Base-by-base conservation (phyloP, 2,797 vertebrate genomes). In the Lophotriccus pileatus region DNA sequence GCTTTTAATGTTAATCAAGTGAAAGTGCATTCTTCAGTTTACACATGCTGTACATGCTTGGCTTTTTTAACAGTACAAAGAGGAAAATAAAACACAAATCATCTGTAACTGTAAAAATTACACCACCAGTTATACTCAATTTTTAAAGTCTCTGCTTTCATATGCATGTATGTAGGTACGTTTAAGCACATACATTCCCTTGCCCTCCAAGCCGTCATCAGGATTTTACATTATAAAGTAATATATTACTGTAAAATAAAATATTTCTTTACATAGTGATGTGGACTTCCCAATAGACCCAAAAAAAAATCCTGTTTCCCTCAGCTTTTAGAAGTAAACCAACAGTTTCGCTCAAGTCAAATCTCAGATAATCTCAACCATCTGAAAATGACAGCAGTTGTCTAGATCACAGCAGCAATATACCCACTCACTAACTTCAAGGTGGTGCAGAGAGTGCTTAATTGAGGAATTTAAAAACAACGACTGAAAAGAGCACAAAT, bases 311-410 rank as follows among this genome's bases (percentile, higher is more conserved):
- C 63, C 76, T 66, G 77, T 80, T 96, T 91, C 88, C 63, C 59
- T 92, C 59, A 39, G 63, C 52, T 92, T 95, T 95, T 70, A 88
- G 64, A 90, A 89, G 78, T 49, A 96, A 96, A 95, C 90, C 86
- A 81, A 89, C 69, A 74, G 50, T 84, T 93, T 88, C 19, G 4
- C 84, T 93, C 86, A 94, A 76, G 36, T 64, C 90, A 96, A 96
- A 90, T 74, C 88, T 93, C 87, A 87, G 72, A 77, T 89, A 68
- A 89, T 74, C 64, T 93, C 85, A 95, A 89, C 82, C 58, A 83
- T 73, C 56, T 91, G 87, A 92, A 82, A 90, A 84, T 74, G 78
- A 94, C 95, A 96, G 94, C 87, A 93, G 87, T 95, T 95, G 95
- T 93, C 92, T 94, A 94, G 88, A 58, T 67, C 73, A 95, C 59